Evolutionary conservation across 1,140 invertebrate species (phyloP), one percentile per base, ranked within the genome.

Genomic region (Drosophila bocki): DNA sequence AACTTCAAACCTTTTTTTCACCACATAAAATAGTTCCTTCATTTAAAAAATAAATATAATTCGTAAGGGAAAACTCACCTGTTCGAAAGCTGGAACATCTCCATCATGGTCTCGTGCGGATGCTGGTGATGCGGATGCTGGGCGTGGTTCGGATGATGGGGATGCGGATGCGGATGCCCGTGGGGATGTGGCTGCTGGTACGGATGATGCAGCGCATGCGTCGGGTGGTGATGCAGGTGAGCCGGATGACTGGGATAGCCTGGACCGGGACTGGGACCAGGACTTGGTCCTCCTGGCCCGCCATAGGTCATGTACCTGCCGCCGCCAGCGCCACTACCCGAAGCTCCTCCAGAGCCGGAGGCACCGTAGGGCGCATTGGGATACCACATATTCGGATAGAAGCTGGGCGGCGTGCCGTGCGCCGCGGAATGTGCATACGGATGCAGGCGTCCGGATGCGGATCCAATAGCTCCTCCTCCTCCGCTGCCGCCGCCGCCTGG

Each of bases 41-140:
- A 22, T 22, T 22, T 22, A 22, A 22, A 1, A 22, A 22, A 22
- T 22, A 22, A 22, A 22, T 22, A 22, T 22, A 22, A 22, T 22
- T 22, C 22, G 22, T 2, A 22, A 22, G 22, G n/a, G 2, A 47
- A 9, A 7, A 85, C 91, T 92, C 74, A 92, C 91, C 87, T 92
- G 77, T 92, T 92, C 8, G 91, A 92, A 15, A 92, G 82, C 72
- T 92, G 91, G 26, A 92, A 80, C 91, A 92, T 92, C 62, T 92
- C 91, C 87, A 92, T 84, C 91, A 92, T 92, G 44, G 82, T 85
- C 62, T 92, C 91, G 60, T 90, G 84, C 42, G 83, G 71, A 72
- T 92, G 85, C 50, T 68, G 60, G 59, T 83, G 80, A 48, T 72
- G 77, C 60, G 48, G 44, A 60, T 78, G 61, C 48, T 75, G 78